phyloP scores from a whole-genome alignment of 2,888 invertebrate genomes.

The Philopedon plagiatum region DNA sequence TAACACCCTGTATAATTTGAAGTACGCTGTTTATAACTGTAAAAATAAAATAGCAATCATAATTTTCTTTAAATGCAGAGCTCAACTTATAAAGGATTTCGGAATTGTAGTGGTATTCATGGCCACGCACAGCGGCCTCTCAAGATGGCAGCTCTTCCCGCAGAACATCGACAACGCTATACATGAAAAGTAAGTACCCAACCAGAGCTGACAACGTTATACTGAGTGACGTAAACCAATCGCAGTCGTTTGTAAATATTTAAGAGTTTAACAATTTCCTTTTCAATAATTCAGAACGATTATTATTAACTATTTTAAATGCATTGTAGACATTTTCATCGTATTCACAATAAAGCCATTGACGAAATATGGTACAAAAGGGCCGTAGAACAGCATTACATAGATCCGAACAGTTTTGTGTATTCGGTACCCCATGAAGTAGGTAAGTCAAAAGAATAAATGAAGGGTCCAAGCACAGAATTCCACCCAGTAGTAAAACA shows the following conservation, averaged over 20 bases:
- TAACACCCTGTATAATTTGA: too few species aligned
- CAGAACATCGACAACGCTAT: constrained; percentile 70
- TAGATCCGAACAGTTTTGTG: constrained; percentile 85
- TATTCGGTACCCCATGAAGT: constrained; percentile 83
- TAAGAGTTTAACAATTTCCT: too few species aligned
- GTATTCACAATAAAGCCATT: constrained; percentile 82
- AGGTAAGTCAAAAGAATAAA: constrained; percentile 58
- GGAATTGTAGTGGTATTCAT: constrained; percentile 90
- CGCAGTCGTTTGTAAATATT: too few species aligned
- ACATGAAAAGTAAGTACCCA: constrained; percentile 59
- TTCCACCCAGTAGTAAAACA: too few species aligned
- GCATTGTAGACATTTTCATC: constrained; percentile 78
- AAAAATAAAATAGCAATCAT: constrained; percentile 1
- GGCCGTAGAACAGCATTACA: constrained; percentile 88
- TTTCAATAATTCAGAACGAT: too few species aligned
- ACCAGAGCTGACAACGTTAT: too few species aligned
- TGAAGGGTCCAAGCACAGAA: too few species aligned
- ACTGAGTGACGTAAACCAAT: too few species aligned
- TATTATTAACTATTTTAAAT: constrained; percentile 6
- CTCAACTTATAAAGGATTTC: constrained; percentile 86
- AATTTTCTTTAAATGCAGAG: constrained; percentile 72
- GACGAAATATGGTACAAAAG: constrained; percentile 92
- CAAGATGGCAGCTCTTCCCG: constrained; percentile 87
- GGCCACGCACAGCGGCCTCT: constrained; percentile 91
- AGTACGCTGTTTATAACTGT: not conserved